Evolutionary conservation across 2,113 vertebrate genomes (phyloP), one percentile per base, ranked within the genome.

Genomic region (Salvelinus fontinalis): DNA sequence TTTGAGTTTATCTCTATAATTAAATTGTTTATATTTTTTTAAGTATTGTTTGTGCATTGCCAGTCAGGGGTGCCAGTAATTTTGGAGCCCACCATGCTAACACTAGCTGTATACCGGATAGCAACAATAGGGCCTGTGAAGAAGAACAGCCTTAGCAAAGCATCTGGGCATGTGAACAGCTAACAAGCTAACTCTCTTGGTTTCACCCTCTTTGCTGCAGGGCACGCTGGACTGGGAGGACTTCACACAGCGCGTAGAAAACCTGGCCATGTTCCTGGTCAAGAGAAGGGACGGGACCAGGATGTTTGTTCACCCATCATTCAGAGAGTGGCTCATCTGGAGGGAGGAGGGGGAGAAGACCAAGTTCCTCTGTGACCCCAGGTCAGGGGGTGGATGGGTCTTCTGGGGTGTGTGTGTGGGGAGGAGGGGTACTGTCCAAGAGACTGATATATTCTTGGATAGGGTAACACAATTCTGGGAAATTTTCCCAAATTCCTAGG

Each of bases 291-390:
- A 99, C 49, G 96, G 96, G 70, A 99, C 98, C 13, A 93, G 97
- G 85, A 99, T 99, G 98, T 99, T 99, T 83, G 96, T 98, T 48
- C 98, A 99, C 83, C 98, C 98, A 14, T 99, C 97, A 85, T 99
- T 99, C 89, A 95, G 98, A 82, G 98, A 99, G 78, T 99, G 98
- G 98, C 93, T 99, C 71, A 98, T 99, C 83, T 99, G 98, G 98
- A 95, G 98, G 86, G 97, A 99, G 85, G 98, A 99, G 82, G 97
- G 98, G 73, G 98, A 99, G 90, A 99, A 99, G 91, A 99, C 97
- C 71, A 99, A 99, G 93, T 99, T 99, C 92, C 96, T 99, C 64
- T 99, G 98, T 79, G 98, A 99, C 81, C 97, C 97, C 11, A 97
- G 98, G 98, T 99, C 89, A 95, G 94, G 7, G n/a, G n/a, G 34